Base-by-base conservation (phyloP, 2,888 invertebrate species). In the Lymantria monacha region DNA sequence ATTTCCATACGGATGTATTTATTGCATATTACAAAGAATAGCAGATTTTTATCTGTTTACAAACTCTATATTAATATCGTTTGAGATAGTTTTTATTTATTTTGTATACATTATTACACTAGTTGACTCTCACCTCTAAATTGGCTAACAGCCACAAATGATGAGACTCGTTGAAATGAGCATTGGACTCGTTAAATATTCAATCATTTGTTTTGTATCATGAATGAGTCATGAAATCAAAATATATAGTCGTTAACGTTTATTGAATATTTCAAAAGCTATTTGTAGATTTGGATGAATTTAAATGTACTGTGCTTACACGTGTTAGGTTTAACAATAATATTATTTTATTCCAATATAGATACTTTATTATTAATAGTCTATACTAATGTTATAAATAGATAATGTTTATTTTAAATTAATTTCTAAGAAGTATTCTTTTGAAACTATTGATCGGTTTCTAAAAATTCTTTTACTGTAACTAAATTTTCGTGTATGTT, bases 141-240 rank as follows among this genome's bases (percentile, higher is more conserved):
- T 50, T 61, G 63, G 60, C 63, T 7, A 7, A 2, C 40, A 31
- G 61, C 63, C 61, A 61, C 55, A 8, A 33, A 7, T 33, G 33
- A 33, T 10, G 5, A 33, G 10, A 33, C 9, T 7, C 33, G 31
- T 43, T 30, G n/a, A 31, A 37, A 31, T 44, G 8, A 46, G 36
- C 31, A 22, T 7, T 46, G 40, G n/a, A 46, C 38, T 48, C 40
- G 43, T 44, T 48, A 14, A 44, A 45, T 45, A 37, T 15, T 22
- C 14, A 44, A 31, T 11, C 46, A 46, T 38, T 45, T 15, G 49
- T 55, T 53, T 61, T 38, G 55, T 44, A 49, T 51, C 43, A 10
- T 44, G 48, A 51, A 51, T 70, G 66, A 71, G 55, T 69, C 70
- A 67, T 53, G 45, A 43, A 47, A 49, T 51, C 56, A 41, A 60